Base-by-base conservation (phyloP, 2,888 invertebrate species). In the Esperia sulphurella region DNA sequence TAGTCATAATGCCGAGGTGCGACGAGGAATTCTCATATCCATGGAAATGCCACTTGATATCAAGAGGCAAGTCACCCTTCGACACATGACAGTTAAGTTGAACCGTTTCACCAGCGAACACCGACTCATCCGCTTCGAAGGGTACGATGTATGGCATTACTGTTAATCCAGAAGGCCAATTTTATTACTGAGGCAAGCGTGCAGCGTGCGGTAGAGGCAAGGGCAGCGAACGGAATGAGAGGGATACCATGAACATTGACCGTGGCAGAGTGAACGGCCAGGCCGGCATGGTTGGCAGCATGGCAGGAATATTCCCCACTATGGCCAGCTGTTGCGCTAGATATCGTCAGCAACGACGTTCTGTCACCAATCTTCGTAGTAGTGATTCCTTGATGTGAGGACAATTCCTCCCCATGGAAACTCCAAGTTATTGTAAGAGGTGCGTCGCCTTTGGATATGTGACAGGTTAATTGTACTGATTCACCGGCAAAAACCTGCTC, bases 391-490 rank as follows among this genome's bases (percentile, higher is more conserved):
- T 90, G 83, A 52, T 88, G 85, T 59, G 89, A 87, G 65, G 90
- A 87, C 47, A 89, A 77, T 53, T 90, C 90, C 75, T 87, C 78
- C 59, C 92, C 89, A 76, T 95, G 94, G 75, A 94, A 93, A 66
- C 91, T 92, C 96, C 96, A 96, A 45, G 90, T 91, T 50, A 96
- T 93, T 57, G 91, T 91, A 51, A 96, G 90, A 44, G 95, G 95
- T 54, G 90, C 78, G 71, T 95, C 95, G 48, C 95, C 94, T 77
- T 93, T 92, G 41, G 91, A 90, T 55, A 93, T 90, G 58, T 92
- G 90, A 82, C 94, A 94, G 53, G 75, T 84, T 61, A 93, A 87
- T 57, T 92, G 92, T 54, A 92, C 90, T 60, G 92, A 91, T 69
- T 93, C 93, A 46, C 93, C 93, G 58, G 92, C 92, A 76, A 91